Evolutionary conservation across 2,797 vertebrate species (phyloP).

Genomic region (Tachyglossus aculeatus): DNA sequence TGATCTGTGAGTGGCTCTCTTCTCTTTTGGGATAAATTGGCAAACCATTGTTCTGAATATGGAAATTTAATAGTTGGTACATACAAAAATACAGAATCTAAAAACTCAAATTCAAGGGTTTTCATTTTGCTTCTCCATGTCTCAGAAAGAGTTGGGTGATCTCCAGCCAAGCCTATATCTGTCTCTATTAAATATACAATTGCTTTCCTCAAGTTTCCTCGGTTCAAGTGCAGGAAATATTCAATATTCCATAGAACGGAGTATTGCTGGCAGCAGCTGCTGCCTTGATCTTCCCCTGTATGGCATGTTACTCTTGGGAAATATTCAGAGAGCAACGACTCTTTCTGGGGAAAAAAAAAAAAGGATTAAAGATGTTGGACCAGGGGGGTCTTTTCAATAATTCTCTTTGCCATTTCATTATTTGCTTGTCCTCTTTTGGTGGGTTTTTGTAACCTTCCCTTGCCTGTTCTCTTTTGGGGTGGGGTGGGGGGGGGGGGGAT

Average conservation of each 20-base stretch:
- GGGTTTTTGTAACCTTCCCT: no score
- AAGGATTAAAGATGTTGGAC: no score
- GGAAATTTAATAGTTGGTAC: slow-evolving; percentile 49
- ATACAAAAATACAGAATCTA: slow-evolving; percentile 63
- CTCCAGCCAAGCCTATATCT: slow-evolving; percentile 36
- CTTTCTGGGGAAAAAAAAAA: slow-evolving; percentile 62
- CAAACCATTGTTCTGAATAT: slow-evolving; percentile 9
- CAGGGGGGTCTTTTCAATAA: no score
- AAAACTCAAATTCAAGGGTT: slow-evolving; percentile 24
- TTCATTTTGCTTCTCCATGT: slow-evolving; percentile 18
- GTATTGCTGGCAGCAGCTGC: slow-evolving; percentile 26
- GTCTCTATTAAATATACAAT: slow-evolving; percentile 45
- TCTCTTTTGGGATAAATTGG: not conserved
- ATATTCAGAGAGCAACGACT: slow-evolving; percentile 74
- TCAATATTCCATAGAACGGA: slow-evolving; percentile 61
- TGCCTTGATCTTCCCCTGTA: not conserved
- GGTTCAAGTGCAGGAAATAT: slow-evolving; percentile 27
- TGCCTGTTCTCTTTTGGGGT: no score
- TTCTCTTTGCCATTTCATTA: no score
- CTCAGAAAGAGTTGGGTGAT: slow-evolving; percentile 30
- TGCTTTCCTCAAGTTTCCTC: slow-evolving; percentile 15
- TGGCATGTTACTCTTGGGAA: slow-evolving; percentile 56
- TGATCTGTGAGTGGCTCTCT: slow-evolving; percentile 10
- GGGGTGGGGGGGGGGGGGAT: no score
- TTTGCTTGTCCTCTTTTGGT: no score